Evolutionary conservation across 53 echinoderm and acorn worm species (phyloP), one percentile per base, ranked within the genome.

Genomic region (Holothuria leucospilota): DNA sequence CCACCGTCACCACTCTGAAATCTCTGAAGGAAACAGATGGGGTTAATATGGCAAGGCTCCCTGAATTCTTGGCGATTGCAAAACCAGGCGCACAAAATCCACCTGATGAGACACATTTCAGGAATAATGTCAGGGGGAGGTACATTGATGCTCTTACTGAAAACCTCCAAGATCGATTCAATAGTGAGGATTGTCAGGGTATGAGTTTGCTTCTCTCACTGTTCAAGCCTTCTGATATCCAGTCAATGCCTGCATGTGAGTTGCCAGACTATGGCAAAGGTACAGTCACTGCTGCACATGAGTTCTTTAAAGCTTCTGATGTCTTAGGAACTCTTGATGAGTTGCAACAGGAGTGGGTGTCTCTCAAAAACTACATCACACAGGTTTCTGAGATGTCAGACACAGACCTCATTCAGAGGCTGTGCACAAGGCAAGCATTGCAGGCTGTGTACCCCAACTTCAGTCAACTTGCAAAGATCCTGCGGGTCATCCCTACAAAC

Each of bases 1-100:
- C 78, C 79, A 87, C 87, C 78, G 56, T 87, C 78, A 78, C 78
- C 59, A 78, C 56, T 78, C 58, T 78, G 78, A 78, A 58, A 56
- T 58, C 25, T 78, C 53, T 52, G 52, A 78, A 51, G 58, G 52
- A 78, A 30, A 78, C 78, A 58, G 78, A 58, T 78, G 78, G 59
- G 49, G 78, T 78, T 78, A 78, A 78, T 78, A 59, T 78, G 78
- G 78, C 24, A 78, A 78, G 58, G 29, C 78, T 78, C 53, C 77
- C 77, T 23, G 77, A 77, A 77, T 77, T 77, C 77, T 25, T 78
- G 78, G 78, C 39, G 0, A 73, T 73, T 73, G 52, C 78, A 27
- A 78, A 78, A 78, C 78, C 78, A 78, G 78, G 56, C 78, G 59
- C 58, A n/a, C 78, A 62, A 82, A 61, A 63, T 62, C 82, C 62